These are phyloP conservation scores for Chloromyia formosa DNA, from an alignment of 2,888 invertebrate species.

Conservation along the genomic window DNA sequence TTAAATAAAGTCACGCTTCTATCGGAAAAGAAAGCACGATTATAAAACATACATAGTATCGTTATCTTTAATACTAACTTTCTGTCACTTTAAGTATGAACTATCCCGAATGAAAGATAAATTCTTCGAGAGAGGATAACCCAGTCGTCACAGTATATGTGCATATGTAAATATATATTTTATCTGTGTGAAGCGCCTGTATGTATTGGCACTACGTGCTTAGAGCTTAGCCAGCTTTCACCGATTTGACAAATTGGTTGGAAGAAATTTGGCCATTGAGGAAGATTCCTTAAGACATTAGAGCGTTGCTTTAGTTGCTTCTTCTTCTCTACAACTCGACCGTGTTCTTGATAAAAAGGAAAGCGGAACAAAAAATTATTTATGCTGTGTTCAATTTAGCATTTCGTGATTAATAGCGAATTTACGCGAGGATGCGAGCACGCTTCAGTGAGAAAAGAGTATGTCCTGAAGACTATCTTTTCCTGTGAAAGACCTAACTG, in stretches of 20 bases:
- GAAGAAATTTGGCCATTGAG: conserved; percentile 36
- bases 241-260: conserved; percentile 36
- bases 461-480: too few relatives aligned
- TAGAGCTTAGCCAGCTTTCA: conserved; percentile 7
- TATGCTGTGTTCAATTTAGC: conserved; percentile 35
- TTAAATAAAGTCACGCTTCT: too few relatives aligned
- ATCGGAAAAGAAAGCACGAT: too few relatives aligned
- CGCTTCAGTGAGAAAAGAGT: neutral
- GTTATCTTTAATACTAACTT: too few relatives aligned
- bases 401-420: conserved; percentile 36
- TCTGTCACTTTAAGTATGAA: too few relatives aligned
- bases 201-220: neutral
- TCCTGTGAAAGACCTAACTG: neutral
- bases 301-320: neutral
- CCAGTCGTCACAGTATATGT: too few relatives aligned
- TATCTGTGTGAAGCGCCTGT: too few relatives aligned
- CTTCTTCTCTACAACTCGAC: neutral
- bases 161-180: too few relatives aligned
- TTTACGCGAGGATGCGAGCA: conserved; percentile 21
- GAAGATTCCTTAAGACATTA: neutral
- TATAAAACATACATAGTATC: too few relatives aligned
- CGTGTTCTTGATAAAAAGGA: neutral
- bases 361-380: conserved; percentile 3
- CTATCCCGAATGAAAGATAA: too few relatives aligned
- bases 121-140: too few relatives aligned